Conservation (phyloP, 2,113 vertebrate genomes). For the Rhadina sibilatrix region DNA sequence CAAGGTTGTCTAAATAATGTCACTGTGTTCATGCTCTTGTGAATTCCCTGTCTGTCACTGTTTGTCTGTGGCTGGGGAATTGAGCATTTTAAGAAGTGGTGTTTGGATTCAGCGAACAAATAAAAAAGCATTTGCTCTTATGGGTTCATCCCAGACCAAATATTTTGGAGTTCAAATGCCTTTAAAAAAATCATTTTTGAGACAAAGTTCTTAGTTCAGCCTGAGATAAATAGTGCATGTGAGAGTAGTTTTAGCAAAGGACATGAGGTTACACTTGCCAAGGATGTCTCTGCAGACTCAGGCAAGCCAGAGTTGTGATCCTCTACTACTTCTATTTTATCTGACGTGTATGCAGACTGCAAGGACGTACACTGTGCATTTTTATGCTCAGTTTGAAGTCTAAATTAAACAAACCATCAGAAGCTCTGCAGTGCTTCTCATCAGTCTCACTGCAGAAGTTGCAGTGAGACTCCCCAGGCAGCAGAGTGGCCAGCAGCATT, state of each 20-base stretch:
- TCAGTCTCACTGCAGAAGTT: neutral
- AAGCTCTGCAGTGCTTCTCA: neutral
- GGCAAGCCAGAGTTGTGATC: neutral
- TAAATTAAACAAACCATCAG: neutral
- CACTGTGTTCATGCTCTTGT: neutral
- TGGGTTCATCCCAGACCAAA: neutral
- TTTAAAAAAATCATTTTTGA: neutral
- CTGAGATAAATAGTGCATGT: neutral
- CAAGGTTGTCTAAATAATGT: neutral
- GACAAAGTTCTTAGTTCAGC: neutral
- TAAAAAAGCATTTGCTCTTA: neutral
- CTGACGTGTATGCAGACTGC: fast-evolving
- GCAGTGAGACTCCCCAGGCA: neutral
- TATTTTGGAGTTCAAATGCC: neutral
- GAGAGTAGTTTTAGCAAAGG: neutral
- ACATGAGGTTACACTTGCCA: neutral
- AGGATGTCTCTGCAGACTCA: neutral
- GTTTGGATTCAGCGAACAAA: slow-evolving; percentile 1
- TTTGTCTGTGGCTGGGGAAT: neutral
- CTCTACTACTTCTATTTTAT: neutral
- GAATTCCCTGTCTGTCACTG: neutral
- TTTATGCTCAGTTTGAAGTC: neutral
- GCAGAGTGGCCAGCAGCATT: neutral
- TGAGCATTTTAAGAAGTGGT: neutral
- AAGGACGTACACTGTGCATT: neutral